Base-by-base conservation (phyloP, 1,140 invertebrate species). In the Drosophila truncata region DNA sequence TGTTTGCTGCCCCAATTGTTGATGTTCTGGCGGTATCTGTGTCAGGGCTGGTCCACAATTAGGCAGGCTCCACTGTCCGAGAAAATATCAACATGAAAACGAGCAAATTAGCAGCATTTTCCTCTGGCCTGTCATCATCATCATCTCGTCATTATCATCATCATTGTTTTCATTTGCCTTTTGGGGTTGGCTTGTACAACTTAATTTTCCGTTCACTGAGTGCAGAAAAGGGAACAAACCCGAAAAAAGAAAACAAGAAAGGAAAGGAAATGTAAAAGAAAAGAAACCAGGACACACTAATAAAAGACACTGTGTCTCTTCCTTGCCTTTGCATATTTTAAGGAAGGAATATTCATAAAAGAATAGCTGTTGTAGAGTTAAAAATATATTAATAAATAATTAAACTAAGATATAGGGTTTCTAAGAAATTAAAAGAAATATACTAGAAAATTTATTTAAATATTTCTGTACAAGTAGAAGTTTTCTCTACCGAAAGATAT, bases 11-110 rank as follows among this genome's bases (percentile, higher is more conserved):
- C 27, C 65, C 25, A 70, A 58, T 72, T 47, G 65, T 39, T 35
- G 29, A 65, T 39, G 41, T 49, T 59, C 8, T 50, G 23, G 35
- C 31, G 14, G 20, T 69, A 58, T 71, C 84, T 88, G 81, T 88
- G 85, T 88, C 85, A 88, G 85, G 85, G 85, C 85, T 90, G 85
- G 73, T 63, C 85, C 78, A 79, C 85, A 88, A 88, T 88, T 88
- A 88, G 82, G 79, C 70, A 65, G 57, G 50, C 60, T 35, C 42
- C 33, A 49, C 65, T 58, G 65, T 59, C 41, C 57, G 71, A 39
- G 61, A 44, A 76, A 66, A 70, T 59, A 65, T 60, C 66, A 80
- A 69, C 70, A 78, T 74, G 83, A 80, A 84, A 58, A 70, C 73
- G 47, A 74, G 81, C 78, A 87, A 87, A 87, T 87, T 90, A 87